These are phyloP conservation scores for Meteorus sp. DNA, from an alignment of 1,140 invertebrate species.

Conservation along the genomic window DNA sequence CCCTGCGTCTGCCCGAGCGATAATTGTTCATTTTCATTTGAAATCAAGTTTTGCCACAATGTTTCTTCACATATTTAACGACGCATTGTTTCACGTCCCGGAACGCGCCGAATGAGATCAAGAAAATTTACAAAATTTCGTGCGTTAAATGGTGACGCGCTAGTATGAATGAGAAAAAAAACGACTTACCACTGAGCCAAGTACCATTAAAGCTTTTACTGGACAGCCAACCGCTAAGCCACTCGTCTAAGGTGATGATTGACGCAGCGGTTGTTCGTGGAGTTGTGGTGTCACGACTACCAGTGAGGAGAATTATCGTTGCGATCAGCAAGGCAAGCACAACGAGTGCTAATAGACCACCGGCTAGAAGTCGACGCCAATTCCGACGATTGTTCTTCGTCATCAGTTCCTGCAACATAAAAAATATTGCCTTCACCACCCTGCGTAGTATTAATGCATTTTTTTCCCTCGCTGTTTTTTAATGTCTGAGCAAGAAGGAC, in stretches of 20 bases:
- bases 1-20: too few species aligned
- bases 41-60: too few species aligned
- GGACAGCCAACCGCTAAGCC: constrained; percentile 50
- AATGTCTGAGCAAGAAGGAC: too few species aligned
- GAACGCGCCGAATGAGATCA: too few species aligned
- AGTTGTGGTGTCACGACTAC: constrained; percentile 35
- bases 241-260: constrained; percentile 52
- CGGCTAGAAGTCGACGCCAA: constrained; percentile 48
- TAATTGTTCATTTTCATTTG: too few species aligned
- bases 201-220: constrained; percentile 57
- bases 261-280: constrained; percentile 33
- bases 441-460: not conserved
- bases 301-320: constrained; percentile 47
- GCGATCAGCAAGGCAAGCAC: constrained; percentile 48
- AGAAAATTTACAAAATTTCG: too few species aligned
- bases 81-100: too few species aligned
- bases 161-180: constrained; percentile 25
- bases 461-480: too few species aligned
- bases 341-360: constrained; percentile 43
- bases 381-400: constrained; percentile 53
- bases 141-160: constrained; percentile 3
- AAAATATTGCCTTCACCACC: not conserved
- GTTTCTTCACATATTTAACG: too few species aligned
- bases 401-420: constrained; percentile 54
- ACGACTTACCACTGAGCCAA: constrained; percentile 54